These are phyloP conservation scores for Theonella swinhoei DNA, from an alignment of 37 sponge, comb jelly and placozoan genomes.

Conservation along the genomic window DNA sequence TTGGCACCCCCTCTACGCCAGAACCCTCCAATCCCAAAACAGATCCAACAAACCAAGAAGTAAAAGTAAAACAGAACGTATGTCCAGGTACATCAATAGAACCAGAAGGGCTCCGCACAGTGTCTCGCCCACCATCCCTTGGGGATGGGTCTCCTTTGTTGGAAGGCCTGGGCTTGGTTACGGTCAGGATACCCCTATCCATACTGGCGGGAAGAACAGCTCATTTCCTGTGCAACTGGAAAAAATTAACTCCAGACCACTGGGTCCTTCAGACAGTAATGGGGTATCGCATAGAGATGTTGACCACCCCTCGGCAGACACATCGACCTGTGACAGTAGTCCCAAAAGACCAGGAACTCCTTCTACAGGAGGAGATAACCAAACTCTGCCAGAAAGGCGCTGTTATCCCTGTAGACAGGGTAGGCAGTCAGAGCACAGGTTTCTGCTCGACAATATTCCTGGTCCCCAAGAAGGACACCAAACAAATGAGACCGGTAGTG, in stretches of 20 bases:
- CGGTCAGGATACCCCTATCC: not conserved
- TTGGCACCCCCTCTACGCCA: not conserved
- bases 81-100: not conserved
- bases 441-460: conserved; percentile 51
- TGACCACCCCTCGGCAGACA: not conserved
- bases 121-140: not conserved
- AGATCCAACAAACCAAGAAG: not conserved
- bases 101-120: not conserved
- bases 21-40: not conserved
- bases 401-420: not conserved
- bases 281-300: not conserved
- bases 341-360: not conserved
- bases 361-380: not conserved
- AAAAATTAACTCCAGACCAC: conserved; percentile 27
- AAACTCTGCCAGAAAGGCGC: conserved; percentile 24
- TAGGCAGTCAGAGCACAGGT: not conserved
- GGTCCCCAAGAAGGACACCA: conserved; percentile 56
- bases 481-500: conserved; percentile 1
- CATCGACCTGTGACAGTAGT: not conserved
- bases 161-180: not conserved
- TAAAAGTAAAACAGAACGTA: not conserved
- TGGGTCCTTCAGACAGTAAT: conserved; percentile 19
- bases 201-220: conserved; percentile 21
- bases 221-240: conserved; percentile 21
- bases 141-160: not conserved